Base-by-base conservation (phyloP, 2,888 invertebrate species). In the Amphipyra berbera region DNA sequence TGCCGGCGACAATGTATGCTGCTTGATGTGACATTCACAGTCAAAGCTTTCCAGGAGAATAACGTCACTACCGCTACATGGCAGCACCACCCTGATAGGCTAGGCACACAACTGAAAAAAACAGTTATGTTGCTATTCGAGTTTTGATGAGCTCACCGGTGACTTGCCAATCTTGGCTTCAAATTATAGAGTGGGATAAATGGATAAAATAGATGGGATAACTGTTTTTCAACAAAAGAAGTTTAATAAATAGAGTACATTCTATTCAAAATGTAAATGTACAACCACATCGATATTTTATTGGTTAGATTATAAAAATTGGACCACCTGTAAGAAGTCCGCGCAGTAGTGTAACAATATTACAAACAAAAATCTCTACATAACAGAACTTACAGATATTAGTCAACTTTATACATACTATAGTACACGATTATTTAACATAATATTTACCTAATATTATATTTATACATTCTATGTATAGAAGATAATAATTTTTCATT, bases 261-360 rank as follows among this genome's bases (percentile, higher is more conserved):
- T 93, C 92, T 93, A 93, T 93, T 93, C 85, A 92, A 94, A 93
- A 93, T 94, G 93, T 93, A 94, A 94, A 94, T 94, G 93, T 93
- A 95, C 94, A 95, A 94, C 94, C 94, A 95, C 94, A 94, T 95
- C 93, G 90, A 94, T 94, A 94, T 92, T 94, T 94, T 93, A 94
- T 94, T 95, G 94, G 94, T 95, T 94, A 94, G 93, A 90, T 94
- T 95, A 95, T 94, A 94, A 95, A 94, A 95, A 95, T 94, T 95
- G 94, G 94, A 93, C 94, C 94, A 88, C 91, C 87, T 88, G 88
- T 88, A 88, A 90, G 92, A 88, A 91, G 93, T 92, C 93, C 94
- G 88, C 85, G 86, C 88, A 89, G 91, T 91, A 93, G 86, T 94
- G 88, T 93, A 95, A 95, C 94, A 94, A 95, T 93, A 93, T 94